Conservation (phyloP, 1,140 invertebrate species). For the Scylla paramamosain region DNA sequence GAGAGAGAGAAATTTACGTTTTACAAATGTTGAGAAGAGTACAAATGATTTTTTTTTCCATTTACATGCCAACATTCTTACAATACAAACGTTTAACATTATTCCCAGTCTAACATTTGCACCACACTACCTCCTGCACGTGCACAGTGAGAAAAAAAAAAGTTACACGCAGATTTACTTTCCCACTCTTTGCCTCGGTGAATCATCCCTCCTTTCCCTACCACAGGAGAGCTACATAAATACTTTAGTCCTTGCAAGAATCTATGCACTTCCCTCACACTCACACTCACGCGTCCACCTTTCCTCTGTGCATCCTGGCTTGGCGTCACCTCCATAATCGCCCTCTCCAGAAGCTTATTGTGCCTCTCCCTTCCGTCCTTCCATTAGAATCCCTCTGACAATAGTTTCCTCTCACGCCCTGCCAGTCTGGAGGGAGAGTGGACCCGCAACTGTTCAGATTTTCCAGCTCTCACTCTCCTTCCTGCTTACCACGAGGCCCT, state of each 20-base stretch:
- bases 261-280: background rate
- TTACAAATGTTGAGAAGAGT: no score
- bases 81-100: no score
- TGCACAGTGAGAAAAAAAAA: no score
- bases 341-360: conserved; percentile 4
- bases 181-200: no score
- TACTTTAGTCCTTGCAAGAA: no score
- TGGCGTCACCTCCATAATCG: background rate
- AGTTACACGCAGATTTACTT: no score
- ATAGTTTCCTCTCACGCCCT: background rate
- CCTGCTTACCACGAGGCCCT: background rate
- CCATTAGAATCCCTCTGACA: background rate
- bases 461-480: background rate
- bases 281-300: background rate
- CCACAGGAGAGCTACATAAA: no score
- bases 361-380: background rate
- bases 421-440: background rate
- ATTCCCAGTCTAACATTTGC: no score
- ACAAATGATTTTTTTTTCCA: background rate
- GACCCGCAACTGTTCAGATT: background rate
- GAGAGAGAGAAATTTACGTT: no score
- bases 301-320: background rate
- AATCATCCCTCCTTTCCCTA: no score
- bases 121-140: no score
- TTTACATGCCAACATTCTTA: background rate